Percentiles rank a stretch among this genome's conserved stretches.
Conservation (phyloP, 2,797 vertebrate genomes). For the Phoeniculus purpureus region DNA sequence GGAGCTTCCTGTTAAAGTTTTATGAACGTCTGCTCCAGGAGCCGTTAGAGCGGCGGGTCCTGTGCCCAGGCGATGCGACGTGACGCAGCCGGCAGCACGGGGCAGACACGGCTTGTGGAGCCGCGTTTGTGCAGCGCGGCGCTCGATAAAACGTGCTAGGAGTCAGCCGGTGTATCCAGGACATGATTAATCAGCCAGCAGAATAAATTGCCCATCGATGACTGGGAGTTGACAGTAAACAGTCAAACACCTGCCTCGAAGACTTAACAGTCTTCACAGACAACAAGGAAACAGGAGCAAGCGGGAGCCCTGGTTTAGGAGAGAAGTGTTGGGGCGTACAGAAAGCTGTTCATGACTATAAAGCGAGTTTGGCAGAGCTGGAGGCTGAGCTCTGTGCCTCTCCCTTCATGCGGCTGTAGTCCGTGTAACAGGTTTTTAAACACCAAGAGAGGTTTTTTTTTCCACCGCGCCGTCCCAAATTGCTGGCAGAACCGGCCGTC, state of each 20-base stretch:
- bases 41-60: neutral
- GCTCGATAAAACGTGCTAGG: slow-evolving; percentile 39
- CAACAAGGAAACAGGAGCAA: slow-evolving; percentile 53
- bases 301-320: neutral
- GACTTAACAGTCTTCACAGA: slow-evolving; percentile 4
- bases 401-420: neutral
- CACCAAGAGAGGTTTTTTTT: slow-evolving; percentile 35
- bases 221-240: slow-evolving; percentile 62
- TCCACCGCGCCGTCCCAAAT: neutral
- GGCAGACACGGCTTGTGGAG: neutral
- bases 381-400: neutral
- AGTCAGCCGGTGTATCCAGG: slow-evolving; percentile 39
- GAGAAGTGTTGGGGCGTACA: neutral
- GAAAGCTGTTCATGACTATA: neutral
- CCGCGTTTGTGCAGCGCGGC: neutral
- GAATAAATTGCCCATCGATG: slow-evolving; percentile 63
- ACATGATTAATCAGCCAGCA: slow-evolving; percentile 48
- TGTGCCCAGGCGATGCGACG: neutral
- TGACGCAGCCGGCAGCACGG: neutral
- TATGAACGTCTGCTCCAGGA: slow-evolving; percentile 2
- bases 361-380: neutral
- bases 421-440: slow-evolving; percentile 50
- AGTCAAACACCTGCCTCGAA: slow-evolving; percentile 63
- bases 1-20: slow-evolving; percentile 45
- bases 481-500: slow-evolving; percentile 3